Base-by-base conservation (phyloP, 2,113 vertebrate genomes). In the Suricata suricatta region DNA sequence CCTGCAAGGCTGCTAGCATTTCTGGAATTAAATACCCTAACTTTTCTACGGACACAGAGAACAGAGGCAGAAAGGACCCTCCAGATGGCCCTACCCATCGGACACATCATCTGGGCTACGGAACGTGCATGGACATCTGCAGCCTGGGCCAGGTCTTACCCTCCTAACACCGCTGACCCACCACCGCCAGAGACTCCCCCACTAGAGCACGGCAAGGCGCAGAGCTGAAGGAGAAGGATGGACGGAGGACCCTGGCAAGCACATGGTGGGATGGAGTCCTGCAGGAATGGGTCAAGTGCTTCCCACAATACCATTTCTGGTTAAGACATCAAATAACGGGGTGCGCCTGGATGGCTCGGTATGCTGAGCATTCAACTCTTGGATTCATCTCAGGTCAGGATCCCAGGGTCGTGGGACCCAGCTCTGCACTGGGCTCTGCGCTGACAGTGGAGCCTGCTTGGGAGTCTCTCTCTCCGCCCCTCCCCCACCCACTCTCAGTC, bases 111-210 rank as follows among this genome's bases (percentile, higher is more conserved):
- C 79, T 50, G 33, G 41, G 69, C 33, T 21, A 27, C 0, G 1
- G 4, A 23, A 57, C 0, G 7, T 2, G 17, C 0, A 2, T 0
- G 44, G 2, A 19, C 9, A 4, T 13, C 15, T 71, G 44, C 13
- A 5, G 72, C n/a, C 63, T 81, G 2, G 8, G 74, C 74, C n/a
- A 41, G 33, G 57, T 5, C n/a, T 79, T 16, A 35, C 1, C 10
- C 21, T 44, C 19, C 27, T 66, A 57, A 33, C 47, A 64, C 72
- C 31, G 71, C 54, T 10, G n/a, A 47, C 33, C 72, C 23, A 23
- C 27, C 17, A 33, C 2, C 27, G 86, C n/a, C 44, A 15, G n/a
- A 64, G 50, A 33, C 50, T 71, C 11, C 27, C 90, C 8, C 7
- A n/a, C 9, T 44, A n/a, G 44, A 27, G 38, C 17, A 68, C 0